A percentile compares a stretch with the other conserved stretches of the same genome.
phyloP scores from a whole-genome alignment of 2,888 invertebrate genomes.

The Microplitis manilae region DNA sequence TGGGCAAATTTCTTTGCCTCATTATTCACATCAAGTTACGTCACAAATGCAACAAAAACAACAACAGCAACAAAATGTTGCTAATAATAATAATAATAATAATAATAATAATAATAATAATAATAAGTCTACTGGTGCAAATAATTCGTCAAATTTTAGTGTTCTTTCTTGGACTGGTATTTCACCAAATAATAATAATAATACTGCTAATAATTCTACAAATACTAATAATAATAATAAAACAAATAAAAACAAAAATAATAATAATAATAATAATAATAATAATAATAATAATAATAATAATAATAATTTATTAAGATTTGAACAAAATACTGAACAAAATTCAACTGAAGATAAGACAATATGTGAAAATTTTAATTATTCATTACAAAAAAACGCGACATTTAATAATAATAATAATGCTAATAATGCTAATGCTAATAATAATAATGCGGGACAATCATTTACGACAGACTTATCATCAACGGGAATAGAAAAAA shows the following conservation, averaged over 20 bases:
- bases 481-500: slow-evolving; percentile 53
- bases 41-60: slow-evolving; percentile 41
- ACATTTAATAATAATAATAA: slow-evolving; percentile 39
- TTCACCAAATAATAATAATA: slow-evolving; percentile 59
- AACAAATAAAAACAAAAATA: slow-evolving; percentile 18
- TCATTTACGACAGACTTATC: slow-evolving; percentile 51
- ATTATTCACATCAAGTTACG: slow-evolving; percentile 43
- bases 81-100: slow-evolving; percentile 58
- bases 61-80: slow-evolving; percentile 54
- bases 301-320: slow-evolving; percentile 55
- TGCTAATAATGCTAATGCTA: too few relatives aligned
- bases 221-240: slow-evolving; percentile 44
- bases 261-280: slow-evolving; percentile 46
- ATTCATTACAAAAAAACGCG: slow-evolving; percentile 60
- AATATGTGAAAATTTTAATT: slow-evolving; percentile 65
- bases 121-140: slow-evolving; percentile 62
- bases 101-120: slow-evolving; percentile 59
- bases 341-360: slow-evolving; percentile 59
- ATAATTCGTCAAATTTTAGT: slow-evolving; percentile 69
- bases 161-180: slow-evolving; percentile 70
- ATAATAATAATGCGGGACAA: not conserved
- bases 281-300: slow-evolving; percentile 51
- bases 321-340: slow-evolving; percentile 53
- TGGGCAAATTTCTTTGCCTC: slow-evolving; percentile 47
- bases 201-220: slow-evolving; percentile 6